Conservation (phyloP, 2,113 vertebrate genomes). For the Hyaena hyaena region DNA sequence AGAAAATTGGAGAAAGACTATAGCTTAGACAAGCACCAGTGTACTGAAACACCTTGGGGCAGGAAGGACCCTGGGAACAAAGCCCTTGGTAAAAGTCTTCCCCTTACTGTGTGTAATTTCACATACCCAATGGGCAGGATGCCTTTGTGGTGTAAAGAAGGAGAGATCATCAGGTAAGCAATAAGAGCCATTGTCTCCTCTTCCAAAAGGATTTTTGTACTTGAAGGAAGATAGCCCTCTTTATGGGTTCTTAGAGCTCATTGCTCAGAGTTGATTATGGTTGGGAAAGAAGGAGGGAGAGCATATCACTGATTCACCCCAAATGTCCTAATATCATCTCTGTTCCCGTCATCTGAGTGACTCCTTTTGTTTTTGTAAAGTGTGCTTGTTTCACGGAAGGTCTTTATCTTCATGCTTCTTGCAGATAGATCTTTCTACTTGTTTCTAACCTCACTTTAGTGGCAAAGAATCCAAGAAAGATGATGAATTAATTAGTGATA, state of each 20-base stretch:
- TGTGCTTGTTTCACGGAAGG: neutral
- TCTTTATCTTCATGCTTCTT: conserved; percentile 4
- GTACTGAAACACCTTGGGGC: neutral
- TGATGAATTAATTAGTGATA: conserved; percentile 72
- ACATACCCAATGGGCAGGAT: neutral
- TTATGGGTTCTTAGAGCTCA: neutral
- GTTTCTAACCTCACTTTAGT: neutral
- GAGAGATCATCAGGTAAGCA: neutral
- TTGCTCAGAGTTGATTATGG: neutral
- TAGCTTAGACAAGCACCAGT: neutral
- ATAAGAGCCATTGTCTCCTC: neutral
- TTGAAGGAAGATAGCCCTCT: neutral
- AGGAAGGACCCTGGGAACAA: neutral
- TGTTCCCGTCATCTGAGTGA: neutral
- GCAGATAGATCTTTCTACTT: neutral
- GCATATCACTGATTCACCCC: no score
- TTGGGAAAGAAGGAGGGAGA: neutral
- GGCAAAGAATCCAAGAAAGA: conserved; percentile 48
- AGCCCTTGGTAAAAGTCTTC: neutral
- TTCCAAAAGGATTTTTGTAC: neutral
- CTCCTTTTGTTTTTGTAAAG: neutral
- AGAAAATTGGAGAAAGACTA: neutral
- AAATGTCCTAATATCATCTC: neutral
- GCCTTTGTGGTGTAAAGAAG: neutral
- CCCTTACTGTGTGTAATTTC: neutral